Evolutionary conservation across 2,797 vertebrate species (phyloP), one percentile per base, ranked within the genome.

Genomic region (Anguilla megastoma): DNA sequence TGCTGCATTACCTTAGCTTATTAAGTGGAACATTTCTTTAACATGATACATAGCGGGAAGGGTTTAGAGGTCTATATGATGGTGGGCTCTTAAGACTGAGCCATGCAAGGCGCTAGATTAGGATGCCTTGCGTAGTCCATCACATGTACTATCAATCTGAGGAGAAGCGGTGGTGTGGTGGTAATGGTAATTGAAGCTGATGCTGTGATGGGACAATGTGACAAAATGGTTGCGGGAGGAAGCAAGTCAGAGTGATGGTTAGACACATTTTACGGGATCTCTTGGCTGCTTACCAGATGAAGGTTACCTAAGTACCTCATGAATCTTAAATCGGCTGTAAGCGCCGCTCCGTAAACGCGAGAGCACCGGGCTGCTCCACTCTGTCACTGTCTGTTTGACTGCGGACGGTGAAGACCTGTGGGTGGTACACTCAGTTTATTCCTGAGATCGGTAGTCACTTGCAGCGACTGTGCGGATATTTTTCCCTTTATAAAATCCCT

Each of bases 261-360:
- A 95, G 94, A 94, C 92, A 93, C 94, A 94, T 93, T 96, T 97
- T 95, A 96, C 96, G 94, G 93, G 92, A 94, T 94, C 92, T 87
- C 21, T 92, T 92, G 93, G 91, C 91, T 92, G 89, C 89, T 90
- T 91, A 92, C 90, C 90, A 93, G 94, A 93, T 91, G 92, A 95
- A 95, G 94, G 94, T 96, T 94, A 95, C 93, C 94, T 95, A 93
- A 91, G 95, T 95, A 94, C 94, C 94, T 96, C 94, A 94, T 95
- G 95, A 96, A 96, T 96, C 95, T 94, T 96, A 95, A 94, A 96
- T 90, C 95, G 95, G 95, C 94, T 94, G 95, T 82, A 50, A 82
- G 50, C 9, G 79, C 21, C 8, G 0, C 45, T 82, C 79, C 12
- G 79, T n/a, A 50, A 50, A 50, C 9, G 79, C 24, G 24, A 48